These are phyloP conservation scores for Cydia pomonella DNA, from an alignment of 1,140 invertebrate genomes.

Conservation along the genomic window DNA sequence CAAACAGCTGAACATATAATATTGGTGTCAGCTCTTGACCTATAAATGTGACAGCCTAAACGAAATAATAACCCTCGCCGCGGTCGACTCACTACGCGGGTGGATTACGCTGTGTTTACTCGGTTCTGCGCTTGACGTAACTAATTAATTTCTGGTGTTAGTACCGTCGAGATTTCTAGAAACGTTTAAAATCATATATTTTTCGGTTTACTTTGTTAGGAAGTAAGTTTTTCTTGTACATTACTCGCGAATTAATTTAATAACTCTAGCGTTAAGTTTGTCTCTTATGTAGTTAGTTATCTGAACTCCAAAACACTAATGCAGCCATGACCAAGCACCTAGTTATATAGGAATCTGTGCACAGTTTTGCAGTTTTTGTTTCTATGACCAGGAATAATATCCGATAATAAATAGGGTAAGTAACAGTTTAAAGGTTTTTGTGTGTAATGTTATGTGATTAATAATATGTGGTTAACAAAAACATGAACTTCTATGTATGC, in stretches of 20 bases:
- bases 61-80: background rate
- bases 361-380: constrained; percentile 1
- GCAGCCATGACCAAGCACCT: background rate
- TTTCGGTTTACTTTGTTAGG: background rate
- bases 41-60: constrained; percentile 14
- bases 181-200: background rate
- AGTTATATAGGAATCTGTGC: background rate
- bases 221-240: background rate
- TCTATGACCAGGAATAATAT: background rate
- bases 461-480: no score
- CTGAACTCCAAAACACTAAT: background rate
- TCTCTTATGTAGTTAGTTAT: background rate
- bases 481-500: no score
- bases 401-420: constrained; percentile 5
- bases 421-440: background rate
- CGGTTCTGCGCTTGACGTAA: constrained; percentile 1
- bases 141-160: constrained; percentile 1
- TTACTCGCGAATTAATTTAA: background rate
- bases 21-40: background rate
- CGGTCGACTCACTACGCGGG: background rate
- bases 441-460: no score
- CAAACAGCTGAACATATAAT: no score
- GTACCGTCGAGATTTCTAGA: background rate
- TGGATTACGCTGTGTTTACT: background rate
- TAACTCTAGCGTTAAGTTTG: background rate